Base-by-base conservation (phyloP, 1,140 invertebrate genomes). In the Agrypnia vestita region DNA sequence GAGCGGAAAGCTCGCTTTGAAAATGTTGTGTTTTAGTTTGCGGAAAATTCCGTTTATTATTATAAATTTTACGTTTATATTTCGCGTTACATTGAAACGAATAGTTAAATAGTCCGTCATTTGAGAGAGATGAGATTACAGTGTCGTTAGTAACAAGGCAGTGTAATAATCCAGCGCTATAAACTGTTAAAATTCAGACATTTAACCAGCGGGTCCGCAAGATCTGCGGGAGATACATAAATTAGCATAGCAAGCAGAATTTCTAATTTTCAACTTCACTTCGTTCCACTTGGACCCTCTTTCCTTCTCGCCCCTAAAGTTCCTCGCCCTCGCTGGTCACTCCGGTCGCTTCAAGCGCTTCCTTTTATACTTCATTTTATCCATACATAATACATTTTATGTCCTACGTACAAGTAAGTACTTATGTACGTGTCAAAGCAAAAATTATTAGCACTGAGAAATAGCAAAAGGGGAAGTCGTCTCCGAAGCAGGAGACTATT, bases 241-340 rank as follows among this genome's bases (percentile, higher is more conserved):
- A 69, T 69, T 69, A 69, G 15, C 64, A 69, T 69, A 69, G 43
- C 19, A 69, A 69, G 64, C 9, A 69, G 64, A 69, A 69, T 69
- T 17, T 46, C 64, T 69, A 69, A 69, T 69, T 69, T 17, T n/a
- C 44, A 69, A 69, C 64, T 69, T 69, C 44, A 44, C 43, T 47
- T 13, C 44, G 44, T 69, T 69, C 19, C 55, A 21, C 61, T 64
- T 64, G 64, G 13, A 17, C 64, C 3, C 35, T 64, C 61, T 64
- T 64, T 25, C 35, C 61, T 62, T 62, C 17, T 21, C 13, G 59
- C 25, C 10, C 3, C 25, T 3, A 35, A 35, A 35, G 25, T 35
- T 35, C n/a, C 25, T 35, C 25, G 25, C 25, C 6, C 1, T 35
- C 25, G 6, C 25, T 3, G 25, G 25, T 6, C 25, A 6, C 25